Evolutionary conservation across 2,797 vertebrate genomes (phyloP).

Genomic region (Phoebastria nigripes): DNA sequence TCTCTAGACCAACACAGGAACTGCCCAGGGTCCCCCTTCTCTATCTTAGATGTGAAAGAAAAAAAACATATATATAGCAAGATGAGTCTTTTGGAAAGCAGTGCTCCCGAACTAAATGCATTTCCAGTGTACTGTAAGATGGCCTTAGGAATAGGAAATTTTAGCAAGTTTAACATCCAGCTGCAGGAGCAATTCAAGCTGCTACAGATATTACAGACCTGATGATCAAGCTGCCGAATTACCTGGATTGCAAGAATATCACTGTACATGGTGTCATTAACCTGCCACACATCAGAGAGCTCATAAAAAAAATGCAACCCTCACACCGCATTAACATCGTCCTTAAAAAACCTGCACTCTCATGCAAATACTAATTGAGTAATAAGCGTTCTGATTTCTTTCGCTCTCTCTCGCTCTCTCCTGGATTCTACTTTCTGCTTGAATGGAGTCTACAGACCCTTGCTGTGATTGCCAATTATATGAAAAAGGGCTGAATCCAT

Average conservation of each 20-base stretch:
- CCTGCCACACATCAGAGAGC: not conserved
- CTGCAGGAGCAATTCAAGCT: not conserved
- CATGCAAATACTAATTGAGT: constrained; percentile 17
- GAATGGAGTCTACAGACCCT: not conserved
- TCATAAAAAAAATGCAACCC: not conserved
- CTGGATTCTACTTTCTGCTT: constrained; percentile 23
- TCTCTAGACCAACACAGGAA: not conserved
- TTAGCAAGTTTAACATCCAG: not conserved
- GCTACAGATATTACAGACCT: not conserved
- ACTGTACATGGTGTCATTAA: not conserved
- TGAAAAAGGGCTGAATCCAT: constrained; percentile 9
- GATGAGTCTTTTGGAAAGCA: constrained; percentile 56
- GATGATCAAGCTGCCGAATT: not conserved
- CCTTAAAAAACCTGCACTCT: constrained; percentile 5
- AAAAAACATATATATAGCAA: constrained; percentile 11
- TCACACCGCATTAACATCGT: not conserved
- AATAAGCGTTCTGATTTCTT: not conserved
- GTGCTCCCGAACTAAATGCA: constrained; percentile 8
- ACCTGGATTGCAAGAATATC: not conserved
- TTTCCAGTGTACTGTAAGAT: not conserved
- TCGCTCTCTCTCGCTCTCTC: not conserved
- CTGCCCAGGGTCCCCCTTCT: not conserved
- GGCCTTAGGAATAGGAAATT: not conserved
- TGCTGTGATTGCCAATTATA: constrained; percentile 39
- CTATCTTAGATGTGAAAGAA: not conserved